Percentiles rank a stretch among this genome's conserved stretches.
phyloP scores from a whole-genome alignment of 2,797 vertebrate species.

The Acanthopagrus latus region DNA sequence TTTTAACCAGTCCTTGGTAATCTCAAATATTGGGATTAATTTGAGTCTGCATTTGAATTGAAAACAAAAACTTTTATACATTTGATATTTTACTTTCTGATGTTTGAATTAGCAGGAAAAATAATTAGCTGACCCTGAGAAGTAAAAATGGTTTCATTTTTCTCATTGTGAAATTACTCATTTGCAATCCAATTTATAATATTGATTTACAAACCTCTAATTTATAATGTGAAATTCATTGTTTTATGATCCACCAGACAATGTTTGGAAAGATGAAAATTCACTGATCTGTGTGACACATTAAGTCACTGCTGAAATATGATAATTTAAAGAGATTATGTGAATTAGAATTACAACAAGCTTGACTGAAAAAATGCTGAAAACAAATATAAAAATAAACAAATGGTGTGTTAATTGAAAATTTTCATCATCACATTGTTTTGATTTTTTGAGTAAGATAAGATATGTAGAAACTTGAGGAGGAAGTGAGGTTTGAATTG shows the following conservation, averaged over 20 bases:
- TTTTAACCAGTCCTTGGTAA: slow-evolving; percentile 7
- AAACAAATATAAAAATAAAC: background rate
- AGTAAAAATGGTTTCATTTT: background rate
- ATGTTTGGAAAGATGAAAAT: background rate
- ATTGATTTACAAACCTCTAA: background rate
- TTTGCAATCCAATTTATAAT: too few relatives aligned
- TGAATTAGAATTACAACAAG: background rate
- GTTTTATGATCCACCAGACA: background rate
- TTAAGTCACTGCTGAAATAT: background rate
- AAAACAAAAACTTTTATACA: background rate
- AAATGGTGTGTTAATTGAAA: background rate
- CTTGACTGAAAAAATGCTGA: background rate
- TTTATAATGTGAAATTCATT: background rate
- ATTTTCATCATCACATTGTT: background rate
- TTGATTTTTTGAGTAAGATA: background rate
- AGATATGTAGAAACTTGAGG: background rate
- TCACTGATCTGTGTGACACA: background rate
- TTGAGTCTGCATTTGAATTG: background rate
- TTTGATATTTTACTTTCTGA: background rate
- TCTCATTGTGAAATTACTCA: too few relatives aligned
- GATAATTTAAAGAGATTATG: background rate
- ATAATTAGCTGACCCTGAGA: background rate
- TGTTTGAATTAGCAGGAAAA: background rate
- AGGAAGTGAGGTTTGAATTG: background rate
- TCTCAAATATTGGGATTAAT: slow-evolving; percentile 1